Percentiles rank a stretch among this genome's conserved stretches.
phyloP scores from a whole-genome alignment of 1,140 invertebrate genomes.

The Drosophila tropicalis region DNA sequence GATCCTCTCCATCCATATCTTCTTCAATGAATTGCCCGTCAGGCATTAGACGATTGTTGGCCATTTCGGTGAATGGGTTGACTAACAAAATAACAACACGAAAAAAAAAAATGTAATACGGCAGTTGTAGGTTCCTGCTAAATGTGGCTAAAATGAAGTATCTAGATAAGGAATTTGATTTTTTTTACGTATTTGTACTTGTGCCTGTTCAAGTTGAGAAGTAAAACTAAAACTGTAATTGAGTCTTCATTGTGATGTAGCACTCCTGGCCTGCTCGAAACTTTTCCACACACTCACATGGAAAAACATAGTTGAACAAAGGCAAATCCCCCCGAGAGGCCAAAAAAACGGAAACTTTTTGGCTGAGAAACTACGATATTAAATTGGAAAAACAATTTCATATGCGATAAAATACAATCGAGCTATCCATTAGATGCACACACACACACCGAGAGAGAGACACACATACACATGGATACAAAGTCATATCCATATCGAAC shows the following conservation, averaged over 20 bases:
- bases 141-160: conserved; percentile 12
- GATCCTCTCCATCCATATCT: neutral
- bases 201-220: conserved; percentile 5
- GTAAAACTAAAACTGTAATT: conserved; percentile 15
- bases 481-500: conserved; percentile 56
- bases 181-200: neutral
- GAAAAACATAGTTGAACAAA: neutral
- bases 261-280: conserved; percentile 3
- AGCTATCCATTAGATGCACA: conserved; percentile 68
- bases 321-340: neutral
- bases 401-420: conserved; percentile 52
- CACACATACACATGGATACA: neutral
- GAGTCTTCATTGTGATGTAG: conserved; percentile 13
- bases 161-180: neutral
- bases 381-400: conserved; percentile 33
- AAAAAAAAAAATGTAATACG: conserved; percentile 20
- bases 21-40: conserved; percentile 19
- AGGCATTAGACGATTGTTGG: conserved; percentile 29
- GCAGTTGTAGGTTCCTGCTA: conserved; percentile 27
- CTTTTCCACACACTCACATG: neutral
- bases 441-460: conserved; percentile 19
- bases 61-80: conserved; percentile 4
- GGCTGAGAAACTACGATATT: conserved; percentile 11
- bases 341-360: conserved; percentile 14
- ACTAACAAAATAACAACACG: neutral